Evolutionary conservation across 2,797 vertebrate species (phyloP), one percentile per base, ranked within the genome.

Genomic region (Macroramphosus scolopax): DNA sequence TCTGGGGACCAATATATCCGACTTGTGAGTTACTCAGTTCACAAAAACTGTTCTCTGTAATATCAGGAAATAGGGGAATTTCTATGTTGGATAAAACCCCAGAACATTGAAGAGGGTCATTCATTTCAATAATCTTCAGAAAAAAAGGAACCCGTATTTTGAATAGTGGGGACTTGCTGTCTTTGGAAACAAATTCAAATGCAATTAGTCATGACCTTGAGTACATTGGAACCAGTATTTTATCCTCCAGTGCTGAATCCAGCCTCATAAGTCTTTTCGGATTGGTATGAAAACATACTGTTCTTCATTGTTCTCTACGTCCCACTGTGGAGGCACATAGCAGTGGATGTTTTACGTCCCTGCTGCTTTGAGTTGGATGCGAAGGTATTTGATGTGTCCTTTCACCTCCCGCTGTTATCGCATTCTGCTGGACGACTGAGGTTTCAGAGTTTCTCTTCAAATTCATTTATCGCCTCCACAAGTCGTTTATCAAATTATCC

Each of bases 221-320:
- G 17, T 22, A 53, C 51, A 51, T 37, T 57, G 46, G 29, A 77
- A 64, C 22, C 58, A 67, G 40, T 47, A 1, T 1, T 51, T 61
- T 59, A 45, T 32, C 51, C 62, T 47, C 14, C 45, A 30, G 43
- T 12, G 32, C 65, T 36, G 24, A 47, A 56, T 49, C 46, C 17
- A 29, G 18, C 31, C 38, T 55, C 28, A 20, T 37, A 43, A 75
- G 50, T 34, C 31, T 28, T 59, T 69, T 55, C 42, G 56, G 49
- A 32, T 57, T 17, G 2, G 29, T 42, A 38, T 39, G 29, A 47
- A 77, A 77, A 78, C 59, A 75, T 50, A 57, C 51, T 30, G 40
- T 28, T 14, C 6, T 17, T 45, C 61, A 74, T 78, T 82, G 66
- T 83, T 84, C 35, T 28, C 38, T 44, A 28, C 37, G 46, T 45